These are phyloP conservation scores for Aphelinus certus DNA, from an alignment of 1,140 invertebrate species.

Conservation along the genomic window DNA sequence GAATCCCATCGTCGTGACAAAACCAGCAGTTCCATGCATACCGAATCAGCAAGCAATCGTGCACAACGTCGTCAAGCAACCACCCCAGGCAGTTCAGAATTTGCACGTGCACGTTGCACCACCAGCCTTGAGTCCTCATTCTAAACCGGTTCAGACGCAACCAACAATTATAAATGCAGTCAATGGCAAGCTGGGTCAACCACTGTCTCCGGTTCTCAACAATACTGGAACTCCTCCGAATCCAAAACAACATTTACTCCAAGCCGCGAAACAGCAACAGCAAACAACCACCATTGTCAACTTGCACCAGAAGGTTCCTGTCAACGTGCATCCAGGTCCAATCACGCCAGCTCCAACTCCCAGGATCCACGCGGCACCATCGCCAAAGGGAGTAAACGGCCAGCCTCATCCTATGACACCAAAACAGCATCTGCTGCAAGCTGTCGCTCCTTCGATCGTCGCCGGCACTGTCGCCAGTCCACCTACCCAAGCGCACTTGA, in stretches of 20 bases:
- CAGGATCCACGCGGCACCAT: constrained; percentile 56
- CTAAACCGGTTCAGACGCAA: constrained; percentile 45
- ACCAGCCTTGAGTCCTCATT: constrained; percentile 56
- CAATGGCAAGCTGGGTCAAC: constrained; percentile 52
- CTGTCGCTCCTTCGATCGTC: constrained; percentile 62
- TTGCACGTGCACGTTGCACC: constrained; percentile 58
- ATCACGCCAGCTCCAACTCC: constrained; percentile 47
- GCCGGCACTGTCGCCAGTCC: constrained; percentile 69
- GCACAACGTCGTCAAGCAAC: constrained; percentile 58
- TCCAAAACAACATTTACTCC: constrained; percentile 60
- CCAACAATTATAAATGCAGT: constrained; percentile 23
- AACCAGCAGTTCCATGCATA: constrained; percentile 45
- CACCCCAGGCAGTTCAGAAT: constrained; percentile 52
- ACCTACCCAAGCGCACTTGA: constrained; percentile 66
- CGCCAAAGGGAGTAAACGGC: constrained; percentile 59
- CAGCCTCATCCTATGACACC: constrained; percentile 63
- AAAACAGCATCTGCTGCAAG: constrained; percentile 64
- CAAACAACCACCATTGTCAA: constrained; percentile 55
- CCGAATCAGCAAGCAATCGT: constrained; percentile 49
- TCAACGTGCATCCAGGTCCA: constrained; percentile 52
- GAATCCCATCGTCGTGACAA: constrained; percentile 44
- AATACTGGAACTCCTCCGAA: constrained; percentile 55
- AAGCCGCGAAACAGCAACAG: constrained; percentile 56
- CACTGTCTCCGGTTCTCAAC: constrained; percentile 61
- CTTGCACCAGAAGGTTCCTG: constrained; percentile 53